These are phyloP conservation scores for Steatocranus sp. DNA, from an alignment of 2,797 vertebrate genomes.

Conservation along the genomic window DNA sequence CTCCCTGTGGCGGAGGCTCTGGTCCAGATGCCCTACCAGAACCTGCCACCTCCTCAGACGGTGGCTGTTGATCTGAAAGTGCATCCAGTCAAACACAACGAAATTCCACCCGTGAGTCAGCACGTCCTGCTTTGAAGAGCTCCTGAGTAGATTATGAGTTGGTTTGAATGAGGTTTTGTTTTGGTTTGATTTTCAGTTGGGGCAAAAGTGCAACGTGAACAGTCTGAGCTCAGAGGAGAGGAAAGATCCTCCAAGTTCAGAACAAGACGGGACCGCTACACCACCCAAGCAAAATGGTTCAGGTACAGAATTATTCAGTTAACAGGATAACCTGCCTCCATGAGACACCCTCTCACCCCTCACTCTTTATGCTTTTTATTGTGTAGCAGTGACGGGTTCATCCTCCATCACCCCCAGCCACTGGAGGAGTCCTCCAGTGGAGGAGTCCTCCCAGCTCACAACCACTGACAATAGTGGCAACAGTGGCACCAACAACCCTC, in stretches of 20 bases:
- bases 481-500: slow-evolving; percentile 41
- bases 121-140: not conserved
- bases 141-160: not conserved
- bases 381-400: slow-evolving; percentile 17
- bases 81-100: slow-evolving; percentile 74
- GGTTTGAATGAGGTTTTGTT: not conserved
- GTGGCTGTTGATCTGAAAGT: slow-evolving; percentile 91
- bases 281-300: slow-evolving; percentile 40
- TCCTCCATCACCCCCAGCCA: slow-evolving; percentile 20
- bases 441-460: slow-evolving; percentile 67
- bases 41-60: slow-evolving; percentile 83
- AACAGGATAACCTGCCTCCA: not conserved
- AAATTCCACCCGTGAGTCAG: slow-evolving; percentile 75
- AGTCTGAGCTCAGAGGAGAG: slow-evolving; percentile 77
- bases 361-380: not conserved
- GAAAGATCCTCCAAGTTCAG: slow-evolving; percentile 58
- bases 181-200: slow-evolving; percentile 35
- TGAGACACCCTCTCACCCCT: not conserved
- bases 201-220: slow-evolving; percentile 77
- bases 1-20: slow-evolving; percentile 85
- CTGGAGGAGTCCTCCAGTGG: slow-evolving; percentile 53
- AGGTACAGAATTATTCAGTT: slow-evolving; percentile 39
- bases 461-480: slow-evolving; percentile 51
- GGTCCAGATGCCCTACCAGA: slow-evolving; percentile 87
- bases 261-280: slow-evolving; percentile 67